Percentiles rank a stretch among this genome's conserved stretches.
phyloP scores from a whole-genome alignment of 2,888 invertebrate genomes.

The Lacanobia wlatinum region DNA sequence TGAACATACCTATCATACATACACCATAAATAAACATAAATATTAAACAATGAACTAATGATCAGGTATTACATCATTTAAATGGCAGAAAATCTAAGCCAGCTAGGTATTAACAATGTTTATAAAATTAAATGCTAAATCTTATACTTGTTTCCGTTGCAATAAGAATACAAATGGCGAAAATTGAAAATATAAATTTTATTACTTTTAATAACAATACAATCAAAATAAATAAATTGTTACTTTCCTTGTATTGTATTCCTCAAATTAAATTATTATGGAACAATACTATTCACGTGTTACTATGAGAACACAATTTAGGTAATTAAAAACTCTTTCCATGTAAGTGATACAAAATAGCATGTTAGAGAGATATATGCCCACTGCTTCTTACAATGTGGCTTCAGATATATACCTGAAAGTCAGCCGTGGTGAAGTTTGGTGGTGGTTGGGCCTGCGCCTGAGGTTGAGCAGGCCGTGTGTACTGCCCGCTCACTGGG shows the following conservation, averaged over 20 bases:
- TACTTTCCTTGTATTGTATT: neutral
- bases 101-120: neutral
- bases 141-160: neutral
- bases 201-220: neutral
- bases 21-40: neutral
- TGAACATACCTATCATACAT: neutral
- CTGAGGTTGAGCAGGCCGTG: constrained; percentile 91
- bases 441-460: constrained; percentile 87
- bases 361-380: too few relatives aligned
- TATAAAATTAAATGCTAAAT: neutral
- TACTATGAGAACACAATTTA: neutral
- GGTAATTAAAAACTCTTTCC: neutral
- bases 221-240: neutral
- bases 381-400: neutral
- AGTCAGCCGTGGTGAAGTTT: constrained; percentile 93
- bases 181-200: neutral
- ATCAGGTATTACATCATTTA: neutral
- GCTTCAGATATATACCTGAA: constrained; percentile 90
- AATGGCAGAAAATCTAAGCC: neutral
- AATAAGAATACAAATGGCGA: neutral
- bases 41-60: neutral
- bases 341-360: neutral
- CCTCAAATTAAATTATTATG: neutral
- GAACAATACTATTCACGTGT: neutral
- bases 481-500: constrained; percentile 90